These are phyloP conservation scores for Progne subis DNA, from an alignment of 2,113 vertebrate genomes.

Conservation along the genomic window DNA sequence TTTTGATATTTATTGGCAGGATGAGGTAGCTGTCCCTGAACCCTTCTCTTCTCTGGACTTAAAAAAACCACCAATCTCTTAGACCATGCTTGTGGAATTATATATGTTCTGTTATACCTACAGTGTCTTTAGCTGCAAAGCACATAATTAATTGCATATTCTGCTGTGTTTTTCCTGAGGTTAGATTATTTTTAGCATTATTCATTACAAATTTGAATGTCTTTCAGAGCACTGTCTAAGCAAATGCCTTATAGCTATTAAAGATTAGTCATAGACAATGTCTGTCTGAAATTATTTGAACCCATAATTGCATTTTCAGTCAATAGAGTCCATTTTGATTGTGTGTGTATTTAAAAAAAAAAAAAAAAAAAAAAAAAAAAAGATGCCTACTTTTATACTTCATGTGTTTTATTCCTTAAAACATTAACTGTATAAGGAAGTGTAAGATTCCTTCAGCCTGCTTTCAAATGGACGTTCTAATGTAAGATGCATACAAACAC, in stretches of 20 bases:
- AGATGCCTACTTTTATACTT: not conserved
- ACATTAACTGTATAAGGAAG: not conserved
- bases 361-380: not conserved
- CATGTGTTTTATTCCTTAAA: not conserved
- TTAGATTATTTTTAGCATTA: not conserved
- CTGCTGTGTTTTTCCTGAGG: not conserved
- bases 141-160: not conserved
- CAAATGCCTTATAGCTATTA: not conserved
- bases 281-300: not conserved
- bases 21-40: not conserved
- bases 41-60: not conserved
- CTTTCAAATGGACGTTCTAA: not conserved
- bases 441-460: not conserved
- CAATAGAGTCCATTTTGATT: not conserved
- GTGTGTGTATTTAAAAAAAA: not conserved
- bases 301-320: not conserved
- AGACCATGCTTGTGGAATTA: not conserved
- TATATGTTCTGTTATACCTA: not conserved
- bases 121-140: not conserved
- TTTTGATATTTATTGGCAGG: not conserved
- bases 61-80: fast-evolving
- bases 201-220: not conserved
- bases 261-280: not conserved
- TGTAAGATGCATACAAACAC: not conserved
- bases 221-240: not conserved